These are phyloP conservation scores for Syngnathus floridae DNA, from an alignment of 2,113 vertebrate species.

Conservation along the genomic window DNA sequence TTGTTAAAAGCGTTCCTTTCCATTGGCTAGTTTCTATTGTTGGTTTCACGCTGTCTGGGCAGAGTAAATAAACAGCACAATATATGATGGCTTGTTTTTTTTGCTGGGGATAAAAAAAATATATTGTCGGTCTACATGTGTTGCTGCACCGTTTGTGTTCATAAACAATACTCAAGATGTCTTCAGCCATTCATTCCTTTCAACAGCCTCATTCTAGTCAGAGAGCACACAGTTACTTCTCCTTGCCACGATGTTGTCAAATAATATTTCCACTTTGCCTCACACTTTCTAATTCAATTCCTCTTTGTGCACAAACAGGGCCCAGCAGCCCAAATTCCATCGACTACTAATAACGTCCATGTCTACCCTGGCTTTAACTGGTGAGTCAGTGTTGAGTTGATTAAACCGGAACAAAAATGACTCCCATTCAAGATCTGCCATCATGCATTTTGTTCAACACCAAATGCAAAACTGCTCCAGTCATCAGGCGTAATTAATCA, in stretches of 20 bases:
- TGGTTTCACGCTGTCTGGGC: not conserved
- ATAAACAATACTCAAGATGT: not conserved
- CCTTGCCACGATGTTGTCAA: not conserved
- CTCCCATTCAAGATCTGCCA: not conserved
- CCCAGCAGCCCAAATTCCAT: not conserved
- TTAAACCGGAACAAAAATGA: not conserved
- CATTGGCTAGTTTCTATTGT: conserved; percentile 19
- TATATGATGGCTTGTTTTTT: not conserved
- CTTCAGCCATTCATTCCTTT: not conserved
- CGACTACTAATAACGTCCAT: not conserved
- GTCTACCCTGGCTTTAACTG: not conserved
- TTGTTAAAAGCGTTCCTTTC: conserved; percentile 38
- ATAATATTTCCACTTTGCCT: not conserved
- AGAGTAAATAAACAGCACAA: not conserved
- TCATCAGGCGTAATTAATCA: conserved; percentile 71
- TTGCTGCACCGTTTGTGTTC: not conserved
- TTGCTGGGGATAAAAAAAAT: not conserved
- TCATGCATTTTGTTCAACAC: conserved; percentile 51
- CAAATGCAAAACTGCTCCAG: conserved; percentile 18
- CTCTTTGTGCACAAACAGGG: not conserved
- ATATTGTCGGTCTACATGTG: not conserved
- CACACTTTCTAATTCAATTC: no score
- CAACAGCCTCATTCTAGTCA: not conserved
- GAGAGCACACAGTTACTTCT: not conserved
- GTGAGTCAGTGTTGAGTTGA: not conserved